Evolutionary conservation across 2,797 vertebrate genomes (phyloP).

Genomic region (Betta splendens): DNA sequence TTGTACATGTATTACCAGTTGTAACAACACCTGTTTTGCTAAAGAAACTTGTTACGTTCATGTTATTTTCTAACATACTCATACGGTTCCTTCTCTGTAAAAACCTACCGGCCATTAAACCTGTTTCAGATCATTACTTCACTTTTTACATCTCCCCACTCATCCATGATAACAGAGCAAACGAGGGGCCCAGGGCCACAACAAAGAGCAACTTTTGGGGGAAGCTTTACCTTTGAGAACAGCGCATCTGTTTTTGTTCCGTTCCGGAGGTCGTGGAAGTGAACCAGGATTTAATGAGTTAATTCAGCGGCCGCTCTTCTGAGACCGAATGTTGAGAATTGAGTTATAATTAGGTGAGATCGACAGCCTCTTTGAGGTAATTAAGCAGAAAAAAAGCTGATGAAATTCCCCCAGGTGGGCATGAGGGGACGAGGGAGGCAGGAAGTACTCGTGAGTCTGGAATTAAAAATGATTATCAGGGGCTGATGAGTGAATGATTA

Average conservation of each 20-base stretch:
- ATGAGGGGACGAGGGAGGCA: slow-evolving; percentile 39
- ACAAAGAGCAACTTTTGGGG: slow-evolving; percentile 23
- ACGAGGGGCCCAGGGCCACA: slow-evolving; percentile 41
- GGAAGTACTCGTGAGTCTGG: slow-evolving; percentile 53
- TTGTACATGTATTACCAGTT: too few species aligned
- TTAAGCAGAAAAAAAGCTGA: slow-evolving; percentile 72
- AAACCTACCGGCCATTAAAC: background rate
- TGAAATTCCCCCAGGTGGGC: slow-evolving; percentile 74
- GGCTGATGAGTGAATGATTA: slow-evolving; percentile 44
- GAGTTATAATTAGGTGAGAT: slow-evolving; percentile 76
- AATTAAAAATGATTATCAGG: slow-evolving; percentile 75
- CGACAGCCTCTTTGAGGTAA: slow-evolving; percentile 80
- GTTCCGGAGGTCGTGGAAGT: slow-evolving; percentile 44
- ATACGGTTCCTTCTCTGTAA: background rate
- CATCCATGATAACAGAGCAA: slow-evolving; percentile 35
- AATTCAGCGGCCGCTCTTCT: slow-evolving; percentile 55
- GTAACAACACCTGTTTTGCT: too few species aligned
- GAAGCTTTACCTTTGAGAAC: slow-evolving; percentile 27
- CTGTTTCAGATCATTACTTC: background rate
- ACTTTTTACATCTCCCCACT: slow-evolving; percentile 17
- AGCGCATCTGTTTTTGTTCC: slow-evolving; percentile 59
- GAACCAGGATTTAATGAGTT: slow-evolving; percentile 67
- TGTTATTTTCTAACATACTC: too few species aligned
- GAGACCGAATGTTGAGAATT: slow-evolving; percentile 53
- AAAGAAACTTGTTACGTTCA: too few species aligned